Percentiles rank a stretch among this genome's conserved stretches.
Evolutionary conservation across 1,140 invertebrate species (phyloP).

Genomic region (Lepidurus arcticus): DNA sequence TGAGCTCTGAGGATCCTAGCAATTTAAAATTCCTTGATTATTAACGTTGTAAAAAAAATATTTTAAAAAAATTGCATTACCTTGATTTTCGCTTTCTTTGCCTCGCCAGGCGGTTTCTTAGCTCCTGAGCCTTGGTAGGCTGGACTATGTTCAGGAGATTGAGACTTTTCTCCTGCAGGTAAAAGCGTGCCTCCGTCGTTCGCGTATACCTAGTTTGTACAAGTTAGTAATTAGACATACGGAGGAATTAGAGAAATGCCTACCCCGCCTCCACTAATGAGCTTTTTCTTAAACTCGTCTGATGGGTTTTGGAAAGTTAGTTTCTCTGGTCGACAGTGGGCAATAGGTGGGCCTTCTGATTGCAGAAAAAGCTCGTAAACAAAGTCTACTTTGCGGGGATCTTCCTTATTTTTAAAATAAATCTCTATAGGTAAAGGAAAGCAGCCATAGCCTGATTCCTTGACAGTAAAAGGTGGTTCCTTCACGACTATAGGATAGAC

Average conservation of each 20-base stretch:
- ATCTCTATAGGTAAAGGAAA: conserved; percentile 86
- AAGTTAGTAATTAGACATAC: conserved; percentile 2
- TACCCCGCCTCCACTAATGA: conserved; percentile 80
- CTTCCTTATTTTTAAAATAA: conserved; percentile 82
- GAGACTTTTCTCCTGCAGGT: conserved; percentile 24
- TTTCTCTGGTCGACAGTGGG: conserved; percentile 60
- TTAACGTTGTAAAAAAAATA: neutral
- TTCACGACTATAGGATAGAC: conserved; percentile 62
- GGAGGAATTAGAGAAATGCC: conserved; percentile 39
- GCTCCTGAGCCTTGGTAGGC: conserved; percentile 35
- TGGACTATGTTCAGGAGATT: conserved; percentile 13
- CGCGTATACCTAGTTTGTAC: conserved; percentile 19
- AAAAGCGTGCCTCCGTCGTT: conserved; percentile 27
- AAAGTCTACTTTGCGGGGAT: conserved; percentile 79
- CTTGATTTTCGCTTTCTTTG: conserved; percentile 60
- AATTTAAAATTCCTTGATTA: neutral
- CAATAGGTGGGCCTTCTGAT: conserved; percentile 61
- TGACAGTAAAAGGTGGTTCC: conserved; percentile 83
- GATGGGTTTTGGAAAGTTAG: conserved; percentile 75
- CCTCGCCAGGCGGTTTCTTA: conserved; percentile 48
- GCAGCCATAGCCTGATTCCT: conserved; percentile 90
- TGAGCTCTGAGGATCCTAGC: conserved; percentile 38
- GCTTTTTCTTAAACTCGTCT: conserved; percentile 79
- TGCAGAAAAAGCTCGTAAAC: conserved; percentile 80
- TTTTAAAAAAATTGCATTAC: conserved; percentile 37